Evolutionary conservation across 2,113 vertebrate species (phyloP), one percentile per base, ranked within the genome.

Genomic region (Parus major): DNA sequence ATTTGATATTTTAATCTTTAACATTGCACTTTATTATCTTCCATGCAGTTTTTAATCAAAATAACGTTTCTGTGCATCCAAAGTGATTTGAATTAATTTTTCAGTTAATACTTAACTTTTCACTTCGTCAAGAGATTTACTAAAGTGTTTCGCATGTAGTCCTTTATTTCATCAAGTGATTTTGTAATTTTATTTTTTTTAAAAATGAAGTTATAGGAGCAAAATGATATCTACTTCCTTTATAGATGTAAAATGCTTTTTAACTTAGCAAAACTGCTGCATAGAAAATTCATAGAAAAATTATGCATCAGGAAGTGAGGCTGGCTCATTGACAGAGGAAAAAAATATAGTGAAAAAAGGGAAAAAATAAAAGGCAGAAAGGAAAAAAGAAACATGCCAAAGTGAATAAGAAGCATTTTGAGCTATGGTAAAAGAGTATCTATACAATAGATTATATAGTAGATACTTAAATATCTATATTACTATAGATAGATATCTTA

Each of bases 71-170:
- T 66, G 7, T 44, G 21, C 53, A 72, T 85, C 11, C 66, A 81
- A 69, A 89, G 46, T 66, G 5, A 86, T 94, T 88, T 82, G 15
- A 90, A 85, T 68, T 94, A 46, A 55, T 88, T 92, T 95, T 87
- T 23, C 42, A 76, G 69, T n/a, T 65, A 63, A 59, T 46, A 63
- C 41, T 82, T 92, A 24, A 83, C 90, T 93, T 88, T 75, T 81
- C 42, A 59, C 21, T 94, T 83, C 18, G 83, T 75, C 29, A 72
- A 93, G 39, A 71, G n/a, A 29, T 88, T 90, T 87, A 75, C 18
- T 70, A 20, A 63, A 85, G 7, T 79, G 22, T 92, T 95, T 91
- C 36, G 65, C 7, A 27, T 41, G 15, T 25, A 83, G 16, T 28
- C 9, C 27, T 93, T 71, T 65, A 49, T 76, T 75, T 84, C 6